Base-by-base conservation (phyloP, 2,888 invertebrate species). In the Holacanthella duospinosa region DNA sequence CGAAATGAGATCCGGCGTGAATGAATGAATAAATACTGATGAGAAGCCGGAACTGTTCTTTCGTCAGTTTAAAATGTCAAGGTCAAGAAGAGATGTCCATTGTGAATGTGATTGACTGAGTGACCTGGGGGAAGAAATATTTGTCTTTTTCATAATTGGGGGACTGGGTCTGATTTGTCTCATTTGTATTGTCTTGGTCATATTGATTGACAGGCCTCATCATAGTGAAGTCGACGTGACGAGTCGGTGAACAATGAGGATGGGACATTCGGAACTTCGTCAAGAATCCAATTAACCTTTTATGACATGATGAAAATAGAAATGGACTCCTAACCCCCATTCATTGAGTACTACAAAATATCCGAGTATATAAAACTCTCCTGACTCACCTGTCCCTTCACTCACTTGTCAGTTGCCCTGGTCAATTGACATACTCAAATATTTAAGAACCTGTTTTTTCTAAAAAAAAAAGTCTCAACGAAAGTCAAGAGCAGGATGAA, bases 211-310 rank as follows among this genome's bases (percentile, higher is more conserved):
- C 12, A 48, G 48, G 36, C 48, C 48, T 21, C 48, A 16, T 21
- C 48, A 9, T 48, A 25, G 19, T 16, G 4, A 53, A 26, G 12
- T 25, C 6, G 9, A 55, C 26, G 28, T 55, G 28, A 63, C 60
- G 58, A 24, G 19, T 43, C 55, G 54, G 60, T 43, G 61, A 65
- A 66, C 62, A 59, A 65, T 64, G 64, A 64, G 62, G 67, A 68
- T 66, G 59, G 58, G 9, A 55, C 53, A n/a, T 29, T 3, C 3
- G 21, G 57, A 21, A 29, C 57, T 16, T 28, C 55, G 29, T 57
- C 12, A 12, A 36, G 66, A 66, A 66, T 70, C 67, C 69, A 70
- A 70, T 70, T 70, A 70, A 70, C 69, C 69, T 43, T 70, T 70
- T 70, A 66, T 64, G 66, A 68, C 48, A 48, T 4, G 48, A 48